These are phyloP conservation scores for Trichomalopsis sarcophagae DNA, from an alignment of 1,140 invertebrate species.

Conservation along the genomic window DNA sequence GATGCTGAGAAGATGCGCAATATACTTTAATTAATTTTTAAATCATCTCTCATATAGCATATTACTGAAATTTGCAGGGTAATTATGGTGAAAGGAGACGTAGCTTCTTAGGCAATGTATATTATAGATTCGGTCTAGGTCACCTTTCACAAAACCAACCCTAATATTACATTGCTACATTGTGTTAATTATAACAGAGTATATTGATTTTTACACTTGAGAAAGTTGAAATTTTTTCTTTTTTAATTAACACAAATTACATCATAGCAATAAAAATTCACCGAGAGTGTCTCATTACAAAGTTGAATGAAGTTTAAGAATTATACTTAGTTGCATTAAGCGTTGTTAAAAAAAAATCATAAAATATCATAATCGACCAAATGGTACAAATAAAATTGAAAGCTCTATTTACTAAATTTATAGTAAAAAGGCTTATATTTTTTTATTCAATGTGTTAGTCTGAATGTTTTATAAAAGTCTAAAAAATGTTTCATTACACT, in stretches of 20 bases:
- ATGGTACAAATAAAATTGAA: constrained; percentile 49
- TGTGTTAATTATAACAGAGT: constrained; percentile 42
- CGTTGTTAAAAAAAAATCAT: constrained; percentile 36
- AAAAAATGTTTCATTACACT: constrained; percentile 31
- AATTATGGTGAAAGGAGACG: constrained; percentile 46
- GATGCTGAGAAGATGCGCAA: constrained; percentile 32
- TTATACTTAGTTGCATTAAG: constrained; percentile 33
- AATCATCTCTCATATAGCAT: constrained; percentile 38
- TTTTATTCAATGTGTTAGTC: constrained; percentile 50
- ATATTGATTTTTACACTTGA: constrained; percentile 45
- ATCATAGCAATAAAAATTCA: constrained; percentile 27
- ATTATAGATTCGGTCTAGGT: constrained; percentile 47
- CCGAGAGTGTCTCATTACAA: constrained; percentile 32
- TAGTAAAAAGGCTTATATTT: constrained; percentile 42
- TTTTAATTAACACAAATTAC: constrained; percentile 33
- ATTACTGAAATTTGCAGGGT: constrained; percentile 44
- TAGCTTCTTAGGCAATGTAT: constrained; percentile 47
- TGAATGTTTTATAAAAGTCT: constrained; percentile 39
- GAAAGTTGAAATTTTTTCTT: constrained; percentile 22
- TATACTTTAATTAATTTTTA: constrained; percentile 45
- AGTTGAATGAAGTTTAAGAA: constrained; percentile 27
- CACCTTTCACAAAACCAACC: constrained; percentile 47
- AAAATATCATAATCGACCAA: constrained; percentile 26
- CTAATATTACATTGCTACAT: constrained; percentile 43
- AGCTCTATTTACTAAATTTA: constrained; percentile 11